Evolutionary conservation across 2,888 invertebrate genomes (phyloP), one percentile per base, ranked within the genome.

Genomic region (Ophion obscuratus): DNA sequence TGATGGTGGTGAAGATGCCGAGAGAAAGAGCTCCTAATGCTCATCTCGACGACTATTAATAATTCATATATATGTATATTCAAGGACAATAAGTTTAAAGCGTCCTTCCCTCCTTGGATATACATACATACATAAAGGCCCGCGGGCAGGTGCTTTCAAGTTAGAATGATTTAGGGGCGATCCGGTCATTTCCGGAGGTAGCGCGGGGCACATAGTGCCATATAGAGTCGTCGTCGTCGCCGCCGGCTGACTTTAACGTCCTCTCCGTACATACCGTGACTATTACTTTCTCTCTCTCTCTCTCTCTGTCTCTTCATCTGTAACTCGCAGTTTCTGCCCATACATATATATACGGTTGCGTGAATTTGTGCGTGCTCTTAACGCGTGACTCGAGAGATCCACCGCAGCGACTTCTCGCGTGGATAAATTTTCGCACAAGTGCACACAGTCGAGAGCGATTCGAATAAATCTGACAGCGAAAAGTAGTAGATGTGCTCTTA

Each of bases 131-230:
- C 57, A 74, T 76, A 82, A 76, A 59, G 61, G 76, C 82, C 68
- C 59, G 66, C 73, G 57, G 82, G 81, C 86, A 79, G 86, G 81
- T 84, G 75, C 84, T 80, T 76, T 81, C 83, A 75, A 64, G 86
- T 81, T 83, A 57, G 74, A 83, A 86, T 86, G 86, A 84, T 87
- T 87, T 83, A 84, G 83, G 77, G 87, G 68, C 70, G 77, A 78
- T 85, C 82, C 83, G 77, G 77, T 77, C 75, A 81, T 87, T 83
- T 87, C 85, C 85, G 84, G 82, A 81, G 85, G 83, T 71, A 74
- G 68, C 53, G 57, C 57, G 53, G 66, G 74, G 66, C 71, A 66
- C 75, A 78, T 71, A 76, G 40, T 40, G 40, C 79, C 82, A 47
- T 47, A 76, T 77, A 76, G 84, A 84, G 82, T 86, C 40, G 40